phyloP scores from a whole-genome alignment of 2,113 vertebrate genomes.

The Pipa parva region DNA sequence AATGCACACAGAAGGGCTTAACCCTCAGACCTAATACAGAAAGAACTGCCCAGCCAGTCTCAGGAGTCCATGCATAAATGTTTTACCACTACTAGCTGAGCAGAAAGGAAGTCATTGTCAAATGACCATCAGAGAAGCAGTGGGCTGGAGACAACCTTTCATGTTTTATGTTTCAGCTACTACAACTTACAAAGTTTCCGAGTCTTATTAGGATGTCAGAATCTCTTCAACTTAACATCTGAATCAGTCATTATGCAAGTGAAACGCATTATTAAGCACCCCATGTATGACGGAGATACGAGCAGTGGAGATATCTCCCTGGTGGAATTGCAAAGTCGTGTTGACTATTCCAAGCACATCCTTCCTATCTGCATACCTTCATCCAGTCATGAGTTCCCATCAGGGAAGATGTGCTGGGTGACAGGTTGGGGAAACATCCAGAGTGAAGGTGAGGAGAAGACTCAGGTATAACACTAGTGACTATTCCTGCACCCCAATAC shows the following conservation, averaged over 20 bases:
- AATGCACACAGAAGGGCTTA: too few relatives aligned
- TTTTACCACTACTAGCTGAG: too few relatives aligned
- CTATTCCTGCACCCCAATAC: too few relatives aligned
- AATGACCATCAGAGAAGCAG: too few relatives aligned
- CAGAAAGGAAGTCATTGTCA: too few relatives aligned
- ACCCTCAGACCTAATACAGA: too few relatives aligned
- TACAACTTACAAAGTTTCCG: conserved; percentile 43
- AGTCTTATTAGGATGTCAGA: conserved; percentile 46
- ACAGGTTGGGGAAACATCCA: conserved; percentile 57
- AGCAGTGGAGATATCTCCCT: conserved; percentile 51
- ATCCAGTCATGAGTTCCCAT: conserved; percentile 28
- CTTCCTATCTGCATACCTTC: conserved; percentile 50
- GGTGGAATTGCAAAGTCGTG: conserved; percentile 41
- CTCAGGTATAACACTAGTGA: too few relatives aligned
- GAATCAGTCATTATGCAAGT: conserved; percentile 30
- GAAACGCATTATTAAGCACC: conserved; percentile 52
- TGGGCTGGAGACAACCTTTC: not conserved
- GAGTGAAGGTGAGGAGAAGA: conserved; percentile 51
- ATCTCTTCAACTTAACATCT: conserved; percentile 38
- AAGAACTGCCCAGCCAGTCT: too few relatives aligned
- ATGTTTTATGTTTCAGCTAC: conserved; percentile 5
- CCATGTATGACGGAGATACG: conserved; percentile 58
- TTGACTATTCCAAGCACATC: conserved; percentile 47
- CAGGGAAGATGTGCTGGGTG: conserved; percentile 46
- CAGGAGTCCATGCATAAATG: too few relatives aligned